Base-by-base conservation (phyloP, 2,113 vertebrate genomes). In the Lophius piscatorius region DNA sequence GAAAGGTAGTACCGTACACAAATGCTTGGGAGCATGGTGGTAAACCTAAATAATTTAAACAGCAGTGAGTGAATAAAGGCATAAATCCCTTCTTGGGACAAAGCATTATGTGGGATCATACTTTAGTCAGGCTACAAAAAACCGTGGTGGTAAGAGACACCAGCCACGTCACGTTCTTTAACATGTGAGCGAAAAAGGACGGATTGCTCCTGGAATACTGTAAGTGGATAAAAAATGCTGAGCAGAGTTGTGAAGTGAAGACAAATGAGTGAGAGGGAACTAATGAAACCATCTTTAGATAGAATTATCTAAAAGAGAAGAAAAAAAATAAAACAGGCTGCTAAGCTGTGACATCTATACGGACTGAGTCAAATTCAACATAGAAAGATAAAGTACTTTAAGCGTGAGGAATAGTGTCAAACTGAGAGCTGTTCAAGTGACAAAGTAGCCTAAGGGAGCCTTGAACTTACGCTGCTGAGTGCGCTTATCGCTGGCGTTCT, bases 401-500 rank as follows among this genome's bases (percentile, higher is more conserved):
- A n/a, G n/a, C n/a, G n/a, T n/a, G n/a, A n/a, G n/a, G n/a, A n/a
- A n/a, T n/a, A n/a, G n/a, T n/a, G n/a, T n/a, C n/a, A n/a, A n/a
- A n/a, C n/a, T n/a, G n/a, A n/a, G n/a, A n/a, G n/a, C n/a, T n/a
- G n/a, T n/a, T n/a, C n/a, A n/a, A n/a, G n/a, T n/a, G n/a, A n/a
- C n/a, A n/a, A n/a, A n/a, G n/a, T n/a, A n/a, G n/a, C n/a, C n/a
- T n/a, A n/a, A n/a, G n/a, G n/a, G n/a, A n/a, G 26, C 10, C 16
- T 41, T 38, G 10, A 50, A 86, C 90, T 90, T 55, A 92, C 91
- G 83, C 56, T 90, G 91, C 77, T 89, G 90, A 68, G 90, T 91
- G 47, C 88, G 93, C 50, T 90, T 92, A 76, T 91, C 91, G 14
- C 88, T 91, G 54, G 89, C 91, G 12, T 92, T 92, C 81, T 92